Conservation (phyloP, 2,113 vertebrate genomes). For the Albula glossodonta region DNA sequence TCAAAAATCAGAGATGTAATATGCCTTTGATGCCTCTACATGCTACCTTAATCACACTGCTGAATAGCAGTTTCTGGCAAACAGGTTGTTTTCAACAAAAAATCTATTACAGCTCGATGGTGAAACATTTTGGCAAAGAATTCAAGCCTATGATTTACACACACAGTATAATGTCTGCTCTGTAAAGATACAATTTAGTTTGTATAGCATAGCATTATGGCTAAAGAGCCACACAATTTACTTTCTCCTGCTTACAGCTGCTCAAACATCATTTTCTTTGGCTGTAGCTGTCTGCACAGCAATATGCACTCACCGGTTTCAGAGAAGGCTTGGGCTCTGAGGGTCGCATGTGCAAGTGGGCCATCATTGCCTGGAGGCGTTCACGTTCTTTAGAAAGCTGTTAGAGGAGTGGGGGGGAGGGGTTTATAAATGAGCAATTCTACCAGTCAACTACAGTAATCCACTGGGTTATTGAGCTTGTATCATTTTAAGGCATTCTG, state of each 20-base stretch:
- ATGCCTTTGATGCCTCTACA: not conserved
- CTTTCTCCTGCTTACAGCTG: constrained; percentile 75
- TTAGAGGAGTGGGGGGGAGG: constrained; percentile 43
- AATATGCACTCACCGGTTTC: constrained; percentile 79
- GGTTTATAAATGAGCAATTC: constrained; percentile 81
- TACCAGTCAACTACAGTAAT: constrained; percentile 77
- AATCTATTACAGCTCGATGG: constrained; percentile 70
- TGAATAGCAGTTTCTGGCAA: constrained; percentile 34
- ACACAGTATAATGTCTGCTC: constrained; percentile 66
- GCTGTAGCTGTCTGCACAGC: constrained; percentile 73
- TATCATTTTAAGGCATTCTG: constrained; percentile 77
- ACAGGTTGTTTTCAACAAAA: constrained; percentile 27
- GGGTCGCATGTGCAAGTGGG: constrained; percentile 92
- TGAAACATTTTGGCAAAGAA: constrained; percentile 62
- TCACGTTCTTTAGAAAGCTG: constrained; percentile 94
- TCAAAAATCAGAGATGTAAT: too few species aligned
- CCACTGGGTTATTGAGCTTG: constrained; percentile 78
- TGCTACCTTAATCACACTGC: constrained; percentile 28
- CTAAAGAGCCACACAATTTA: constrained; percentile 83
- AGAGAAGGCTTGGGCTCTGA: constrained; percentile 81
- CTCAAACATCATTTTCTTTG: constrained; percentile 68
- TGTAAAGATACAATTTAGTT: constrained; percentile 73
- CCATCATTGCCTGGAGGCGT: constrained; percentile 93
- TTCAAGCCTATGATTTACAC: constrained; percentile 74
- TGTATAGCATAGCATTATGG: constrained; percentile 76